Evolutionary conservation across 2,888 invertebrate genomes (phyloP).

Genomic region (Meta bourneti): DNA sequence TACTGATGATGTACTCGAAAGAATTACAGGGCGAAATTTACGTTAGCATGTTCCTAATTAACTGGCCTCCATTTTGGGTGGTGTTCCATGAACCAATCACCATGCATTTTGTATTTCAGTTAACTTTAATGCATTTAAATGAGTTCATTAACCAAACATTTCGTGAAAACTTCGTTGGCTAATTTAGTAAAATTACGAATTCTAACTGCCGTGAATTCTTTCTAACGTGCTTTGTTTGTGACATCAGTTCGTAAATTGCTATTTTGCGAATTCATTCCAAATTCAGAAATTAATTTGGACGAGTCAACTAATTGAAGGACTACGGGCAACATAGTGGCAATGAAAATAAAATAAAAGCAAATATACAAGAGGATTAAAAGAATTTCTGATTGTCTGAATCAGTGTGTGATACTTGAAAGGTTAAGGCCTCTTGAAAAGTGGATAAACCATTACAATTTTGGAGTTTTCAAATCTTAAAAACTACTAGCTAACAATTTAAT

Average conservation of each 20-base stretch:
- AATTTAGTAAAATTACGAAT: constrained; percentile 9
- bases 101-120: neutral
- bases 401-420: too few relatives aligned
- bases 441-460: too few relatives aligned
- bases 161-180: neutral
- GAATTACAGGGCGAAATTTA: neutral
- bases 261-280: too few relatives aligned
- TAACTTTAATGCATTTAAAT: constrained; percentile 43
- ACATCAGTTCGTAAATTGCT: neutral
- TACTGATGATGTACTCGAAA: neutral
- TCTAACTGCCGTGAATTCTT: neutral
- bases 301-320: too few relatives aligned
- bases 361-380: too few relatives aligned
- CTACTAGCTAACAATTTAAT: too few relatives aligned
- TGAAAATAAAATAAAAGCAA: too few relatives aligned
- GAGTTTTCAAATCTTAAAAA: too few relatives aligned
- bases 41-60: constrained; percentile 22
- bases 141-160: constrained; percentile 25
- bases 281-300: too few relatives aligned
- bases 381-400: too few relatives aligned
- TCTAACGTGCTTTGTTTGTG: neutral
- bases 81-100: neutral
- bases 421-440: too few relatives aligned
- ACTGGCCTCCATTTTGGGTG: constrained; percentile 11
- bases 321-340: too few relatives aligned